Percentiles rank a stretch among this genome's conserved stretches.
Conservation (phyloP, 2,113 vertebrate species). For the Lepus timidus region DNA sequence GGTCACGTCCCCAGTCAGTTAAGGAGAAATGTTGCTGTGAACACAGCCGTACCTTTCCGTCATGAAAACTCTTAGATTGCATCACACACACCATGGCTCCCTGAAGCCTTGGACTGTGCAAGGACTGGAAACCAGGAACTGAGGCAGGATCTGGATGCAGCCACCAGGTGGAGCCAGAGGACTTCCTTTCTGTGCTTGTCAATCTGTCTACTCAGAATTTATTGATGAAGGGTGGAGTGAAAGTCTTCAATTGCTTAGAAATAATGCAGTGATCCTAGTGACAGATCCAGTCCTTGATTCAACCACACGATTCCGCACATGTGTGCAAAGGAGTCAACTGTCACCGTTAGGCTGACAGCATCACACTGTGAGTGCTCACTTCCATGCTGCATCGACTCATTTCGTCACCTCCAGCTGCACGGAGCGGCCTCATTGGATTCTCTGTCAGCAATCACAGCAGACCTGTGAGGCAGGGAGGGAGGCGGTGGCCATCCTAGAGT, state of each 20-base stretch:
- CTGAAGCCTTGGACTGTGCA: background rate
- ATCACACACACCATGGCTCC: background rate
- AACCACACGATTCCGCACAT: background rate
- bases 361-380: background rate
- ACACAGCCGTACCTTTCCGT: conserved; percentile 57
- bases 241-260: background rate
- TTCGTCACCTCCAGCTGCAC: background rate
- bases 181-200: conserved; percentile 35
- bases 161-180: conserved; percentile 77
- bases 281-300: background rate
- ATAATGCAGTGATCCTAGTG: background rate
- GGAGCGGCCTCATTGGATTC: too few relatives aligned
- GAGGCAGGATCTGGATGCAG: background rate
- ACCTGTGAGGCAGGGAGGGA: background rate
- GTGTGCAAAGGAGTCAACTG: background rate
- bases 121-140: too few relatives aligned
- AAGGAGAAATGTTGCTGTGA: conserved; percentile 16
- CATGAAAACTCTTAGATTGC: conserved; percentile 40
- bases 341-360: too few relatives aligned
- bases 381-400: background rate
- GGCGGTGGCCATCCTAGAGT: too few relatives aligned
- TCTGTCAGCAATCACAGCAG: too few relatives aligned
- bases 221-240: background rate
- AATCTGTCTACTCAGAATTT: background rate
- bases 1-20: conserved; percentile 24